Evolutionary conservation across 2,888 invertebrate species (phyloP).

Genomic region (Leptinotarsa juncta): DNA sequence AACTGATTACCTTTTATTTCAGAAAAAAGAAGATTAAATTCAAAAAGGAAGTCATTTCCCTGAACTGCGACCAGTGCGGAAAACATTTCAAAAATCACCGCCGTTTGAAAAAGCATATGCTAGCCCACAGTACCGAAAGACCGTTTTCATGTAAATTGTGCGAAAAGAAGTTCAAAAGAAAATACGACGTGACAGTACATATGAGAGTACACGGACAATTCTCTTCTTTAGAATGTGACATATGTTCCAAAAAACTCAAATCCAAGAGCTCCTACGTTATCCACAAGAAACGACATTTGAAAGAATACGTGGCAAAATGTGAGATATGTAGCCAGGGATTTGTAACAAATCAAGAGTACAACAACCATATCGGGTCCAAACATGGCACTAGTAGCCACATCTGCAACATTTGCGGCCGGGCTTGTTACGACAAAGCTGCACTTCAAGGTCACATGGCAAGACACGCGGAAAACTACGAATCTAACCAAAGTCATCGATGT

Average conservation of each 20-base stretch:
- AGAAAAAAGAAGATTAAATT: slow-evolving; percentile 14
- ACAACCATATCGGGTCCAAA: slow-evolving; percentile 53
- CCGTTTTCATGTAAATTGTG: slow-evolving; percentile 60
- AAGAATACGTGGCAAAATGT: slow-evolving; percentile 69
- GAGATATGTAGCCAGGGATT: slow-evolving; percentile 53
- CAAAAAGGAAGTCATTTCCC: not conserved
- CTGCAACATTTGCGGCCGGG: slow-evolving; percentile 46
- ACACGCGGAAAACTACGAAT: slow-evolving; percentile 45
- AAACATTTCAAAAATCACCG: slow-evolving; percentile 63
- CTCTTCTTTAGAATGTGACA: slow-evolving; percentile 62
- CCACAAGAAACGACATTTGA: slow-evolving; percentile 68
- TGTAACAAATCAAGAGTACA: slow-evolving; percentile 55
- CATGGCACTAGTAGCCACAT: slow-evolving; percentile 49
- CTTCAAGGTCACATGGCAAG: slow-evolving; percentile 45
- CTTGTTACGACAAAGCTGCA: slow-evolving; percentile 49
- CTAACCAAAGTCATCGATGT: slow-evolving; percentile 44
- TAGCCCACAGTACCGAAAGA: slow-evolving; percentile 56
- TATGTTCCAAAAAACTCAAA: slow-evolving; percentile 69
- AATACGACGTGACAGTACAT: slow-evolving; percentile 44
- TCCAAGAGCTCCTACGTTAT: slow-evolving; percentile 62
- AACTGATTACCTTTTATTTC: slow-evolving; percentile 17
- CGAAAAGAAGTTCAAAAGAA: slow-evolving; percentile 59
- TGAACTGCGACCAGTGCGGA: slow-evolving; percentile 55
- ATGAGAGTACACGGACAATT: slow-evolving; percentile 33
- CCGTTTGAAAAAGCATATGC: slow-evolving; percentile 61